Percentiles rank a stretch among this genome's conserved stretches.
Conservation (phyloP, 2,888 invertebrate genomes). For the Mylabris sibirica region DNA sequence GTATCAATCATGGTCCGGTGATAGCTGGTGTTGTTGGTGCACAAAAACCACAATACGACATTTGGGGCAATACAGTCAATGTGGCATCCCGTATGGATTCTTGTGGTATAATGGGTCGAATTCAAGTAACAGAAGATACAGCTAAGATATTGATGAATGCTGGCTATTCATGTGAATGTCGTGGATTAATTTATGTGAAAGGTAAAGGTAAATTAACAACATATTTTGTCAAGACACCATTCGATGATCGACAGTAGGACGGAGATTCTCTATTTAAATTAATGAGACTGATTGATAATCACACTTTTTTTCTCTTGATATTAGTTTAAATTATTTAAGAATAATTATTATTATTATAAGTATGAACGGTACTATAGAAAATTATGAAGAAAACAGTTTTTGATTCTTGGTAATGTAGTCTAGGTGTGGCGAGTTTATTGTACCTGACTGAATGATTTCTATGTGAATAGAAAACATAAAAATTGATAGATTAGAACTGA, state of each 20-base stretch:
- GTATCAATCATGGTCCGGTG: conserved; percentile 88
- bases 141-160: conserved; percentile 83
- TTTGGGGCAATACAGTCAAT: conserved; percentile 99
- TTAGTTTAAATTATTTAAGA: neutral
- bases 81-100: conserved; percentile 98
- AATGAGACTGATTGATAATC: conserved; percentile 7
- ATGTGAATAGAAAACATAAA: neutral
- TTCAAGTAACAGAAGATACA: conserved; percentile 86
- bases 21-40: conserved; percentile 98
- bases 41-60: conserved; percentile 97
- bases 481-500: neutral
- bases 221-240: conserved; percentile 89
- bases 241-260: conserved; percentile 63
- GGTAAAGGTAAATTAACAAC: conserved; percentile 92
- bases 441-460: neutral
- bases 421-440: neutral
- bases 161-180: conserved; percentile 87
- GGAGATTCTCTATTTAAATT: neutral
- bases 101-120: conserved; percentile 86
- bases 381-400: neutral
- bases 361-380: neutral
- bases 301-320: neutral
- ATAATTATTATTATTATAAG: neutral
- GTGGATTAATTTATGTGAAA: conserved; percentile 93
- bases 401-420: neutral